These are phyloP conservation scores for Esox niger DNA, from an alignment of 2,113 vertebrate species.

Conservation along the genomic window DNA sequence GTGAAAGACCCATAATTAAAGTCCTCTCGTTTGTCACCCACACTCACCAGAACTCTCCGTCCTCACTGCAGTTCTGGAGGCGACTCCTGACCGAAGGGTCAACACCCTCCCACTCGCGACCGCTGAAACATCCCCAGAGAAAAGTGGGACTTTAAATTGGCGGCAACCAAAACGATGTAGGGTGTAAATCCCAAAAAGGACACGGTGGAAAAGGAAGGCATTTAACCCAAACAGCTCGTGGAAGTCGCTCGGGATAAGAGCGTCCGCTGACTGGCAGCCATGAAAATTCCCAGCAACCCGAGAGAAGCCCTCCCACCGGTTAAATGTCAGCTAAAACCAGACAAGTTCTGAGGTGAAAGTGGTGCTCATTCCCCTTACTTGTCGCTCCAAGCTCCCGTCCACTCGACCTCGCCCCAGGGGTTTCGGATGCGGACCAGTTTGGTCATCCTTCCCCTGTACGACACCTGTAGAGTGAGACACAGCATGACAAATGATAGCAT, in stretches of 20 bases:
- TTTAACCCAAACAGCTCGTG: too few species aligned
- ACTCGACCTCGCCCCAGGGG: slow-evolving; percentile 95
- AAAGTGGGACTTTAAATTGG: too few species aligned
- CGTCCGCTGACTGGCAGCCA: too few species aligned
- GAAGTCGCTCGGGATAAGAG: too few species aligned
- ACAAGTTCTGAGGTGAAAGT: neutral
- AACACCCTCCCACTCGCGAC: slow-evolving; percentile 84
- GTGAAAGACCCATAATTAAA: neutral
- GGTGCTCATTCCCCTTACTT: slow-evolving; percentile 63
- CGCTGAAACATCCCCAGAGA: slow-evolving; percentile 63
- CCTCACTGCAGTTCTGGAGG: slow-evolving; percentile 85
- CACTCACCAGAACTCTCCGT: slow-evolving; percentile 91
- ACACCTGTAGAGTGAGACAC: slow-evolving; percentile 67
- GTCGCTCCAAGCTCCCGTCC: slow-evolving; percentile 94
- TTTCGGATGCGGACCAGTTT: slow-evolving; percentile 89
- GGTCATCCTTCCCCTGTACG: slow-evolving; percentile 77
- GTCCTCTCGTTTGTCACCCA: too few species aligned
- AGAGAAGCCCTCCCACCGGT: neutral
- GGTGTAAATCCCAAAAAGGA: too few species aligned
- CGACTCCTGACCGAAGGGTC: slow-evolving; percentile 68
- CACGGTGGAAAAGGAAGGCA: too few species aligned
- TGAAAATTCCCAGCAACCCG: too few species aligned
- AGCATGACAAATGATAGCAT: neutral
- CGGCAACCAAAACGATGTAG: too few species aligned
- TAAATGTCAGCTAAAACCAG: neutral